These are phyloP conservation scores for Crenichthys baileyi DNA, from an alignment of 2,797 vertebrate genomes.

Conservation along the genomic window DNA sequence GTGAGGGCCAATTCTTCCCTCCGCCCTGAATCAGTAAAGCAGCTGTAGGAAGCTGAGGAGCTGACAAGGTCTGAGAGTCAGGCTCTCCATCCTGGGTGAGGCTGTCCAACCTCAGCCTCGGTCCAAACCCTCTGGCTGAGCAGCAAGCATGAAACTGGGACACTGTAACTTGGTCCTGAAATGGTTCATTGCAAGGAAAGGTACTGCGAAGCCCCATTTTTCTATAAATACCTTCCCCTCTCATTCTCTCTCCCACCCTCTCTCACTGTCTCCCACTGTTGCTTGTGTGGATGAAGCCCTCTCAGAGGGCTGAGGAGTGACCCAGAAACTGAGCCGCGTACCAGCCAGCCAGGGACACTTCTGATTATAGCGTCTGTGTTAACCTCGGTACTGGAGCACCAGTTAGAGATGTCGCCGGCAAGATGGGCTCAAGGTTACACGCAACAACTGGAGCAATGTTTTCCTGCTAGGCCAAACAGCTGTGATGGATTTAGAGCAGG, in stretches of 20 bases:
- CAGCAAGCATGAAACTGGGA: slow-evolving; percentile 81
- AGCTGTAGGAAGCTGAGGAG: slow-evolving; percentile 27
- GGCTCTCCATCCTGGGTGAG: slow-evolving; percentile 69
- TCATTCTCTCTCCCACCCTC: slow-evolving; percentile 53
- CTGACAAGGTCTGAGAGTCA: slow-evolving; percentile 40
- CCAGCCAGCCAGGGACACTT: slow-evolving; percentile 79
- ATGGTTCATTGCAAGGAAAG: slow-evolving; percentile 83
- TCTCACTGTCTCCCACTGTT: slow-evolving; percentile 65
- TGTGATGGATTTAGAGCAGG: neutral
- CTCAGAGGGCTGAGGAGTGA: slow-evolving; percentile 84
- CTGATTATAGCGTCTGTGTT: slow-evolving; percentile 73
- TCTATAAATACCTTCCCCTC: slow-evolving; percentile 85
- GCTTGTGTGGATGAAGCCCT: slow-evolving; percentile 78
- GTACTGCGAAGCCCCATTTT: slow-evolving; percentile 87
- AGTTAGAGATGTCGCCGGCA: slow-evolving; percentile 50
- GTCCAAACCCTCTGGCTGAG: slow-evolving; percentile 69
- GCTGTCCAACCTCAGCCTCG: slow-evolving; percentile 66
- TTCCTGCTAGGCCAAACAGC: slow-evolving; percentile 5
- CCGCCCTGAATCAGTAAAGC: slow-evolving; percentile 52
- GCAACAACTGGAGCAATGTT: slow-evolving; percentile 5
- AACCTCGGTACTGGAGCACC: slow-evolving; percentile 59
- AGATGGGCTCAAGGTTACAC: slow-evolving; percentile 66
- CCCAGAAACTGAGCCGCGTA: slow-evolving; percentile 81
- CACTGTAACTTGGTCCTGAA: slow-evolving; percentile 80
- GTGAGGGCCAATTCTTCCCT: slow-evolving; percentile 40